Percentiles rank a stretch among this genome's conserved stretches.
Evolutionary conservation across 2,113 vertebrate species (phyloP).

Genomic region (Erythrocercus mccallii): DNA sequence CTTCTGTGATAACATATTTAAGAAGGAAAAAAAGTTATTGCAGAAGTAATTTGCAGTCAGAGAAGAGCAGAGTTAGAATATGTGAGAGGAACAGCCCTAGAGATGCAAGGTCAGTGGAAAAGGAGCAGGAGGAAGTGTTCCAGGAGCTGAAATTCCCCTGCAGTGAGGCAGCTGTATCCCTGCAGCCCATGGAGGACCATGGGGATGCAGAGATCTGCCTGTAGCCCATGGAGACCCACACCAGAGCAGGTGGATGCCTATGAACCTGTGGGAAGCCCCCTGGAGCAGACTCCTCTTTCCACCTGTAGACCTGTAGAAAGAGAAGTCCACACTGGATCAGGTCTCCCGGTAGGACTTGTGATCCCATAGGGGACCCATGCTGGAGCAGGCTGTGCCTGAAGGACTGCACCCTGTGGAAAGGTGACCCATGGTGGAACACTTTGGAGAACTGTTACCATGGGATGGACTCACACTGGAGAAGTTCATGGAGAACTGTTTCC

Average conservation of each 20-base stretch:
- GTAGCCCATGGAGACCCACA: accelerated
- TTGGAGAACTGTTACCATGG: background rate
- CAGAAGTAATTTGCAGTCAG: background rate
- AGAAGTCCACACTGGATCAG: background rate
- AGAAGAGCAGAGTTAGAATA: background rate
- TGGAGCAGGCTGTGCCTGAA: background rate
- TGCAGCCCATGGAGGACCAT: background rate
- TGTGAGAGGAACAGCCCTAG: background rate
- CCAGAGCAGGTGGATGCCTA: background rate
- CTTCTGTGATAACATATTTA: background rate
- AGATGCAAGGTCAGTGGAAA: background rate
- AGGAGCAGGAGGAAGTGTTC: background rate
- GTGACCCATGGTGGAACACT: background rate
- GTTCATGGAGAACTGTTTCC: background rate
- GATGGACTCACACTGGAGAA: background rate
- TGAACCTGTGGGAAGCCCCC: background rate
- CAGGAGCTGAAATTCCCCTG: background rate
- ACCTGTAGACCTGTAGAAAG: background rate
- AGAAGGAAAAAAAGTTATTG: background rate
- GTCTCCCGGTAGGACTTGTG: background rate
- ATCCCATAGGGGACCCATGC: accelerated
- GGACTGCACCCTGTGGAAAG: background rate
- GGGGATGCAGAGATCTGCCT: background rate
- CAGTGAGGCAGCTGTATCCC: background rate
- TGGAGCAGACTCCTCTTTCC: background rate